Base-by-base conservation (phyloP, 2,797 vertebrate genomes). In the Florisuga fusca region DNA sequence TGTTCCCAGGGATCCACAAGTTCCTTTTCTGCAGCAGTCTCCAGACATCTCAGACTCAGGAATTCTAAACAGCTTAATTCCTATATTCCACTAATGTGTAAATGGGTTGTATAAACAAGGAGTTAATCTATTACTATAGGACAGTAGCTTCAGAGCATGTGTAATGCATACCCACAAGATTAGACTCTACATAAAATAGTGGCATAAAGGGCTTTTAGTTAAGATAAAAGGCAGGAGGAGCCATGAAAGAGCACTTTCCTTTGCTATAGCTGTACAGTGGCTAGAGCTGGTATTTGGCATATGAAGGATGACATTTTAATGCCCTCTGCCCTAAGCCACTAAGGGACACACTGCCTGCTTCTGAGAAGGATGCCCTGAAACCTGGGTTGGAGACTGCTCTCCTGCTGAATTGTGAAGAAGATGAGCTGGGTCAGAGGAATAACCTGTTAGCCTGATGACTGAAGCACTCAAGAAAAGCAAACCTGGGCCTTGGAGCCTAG, bases 261-360 rank as follows among this genome's bases (percentile, higher is more conserved):
- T 80, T 57, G 36, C 51, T 48, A 72, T 7, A 61, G 34, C 48
- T 75, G 15, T 69, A 10, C 63, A n/a, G 26, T n/a, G 33, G 29
- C 58, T 71, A 71, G 29, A 84, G 51, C 29, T 1, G 0, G 7
- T 67, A 48, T 2, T 18, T 23, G 41, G 33, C 36, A 9, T 33
- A 8, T 14, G 7, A 45, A 58, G 22, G 25, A 31, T n/a, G 29
- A 31, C 27, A 38, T 64, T 93, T 59, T 33, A 58, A 36, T 45
- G 34, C 17, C 23, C 36, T 67, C 31, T 84, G 29, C 31, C 11
- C 12, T 43, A 46, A 67, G 48, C 16, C 36, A 14, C 41, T 57
- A 14, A 62, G 31, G 26, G 31, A 48, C 38, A 58, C 3, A 21
- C 18, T 67, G 23, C 10, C 14, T 0, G 0, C 18, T 4, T 23